phyloP scores from a whole-genome alignment of 2,888 invertebrate genomes.

The Cataglyphis rosenhaueri region DNA sequence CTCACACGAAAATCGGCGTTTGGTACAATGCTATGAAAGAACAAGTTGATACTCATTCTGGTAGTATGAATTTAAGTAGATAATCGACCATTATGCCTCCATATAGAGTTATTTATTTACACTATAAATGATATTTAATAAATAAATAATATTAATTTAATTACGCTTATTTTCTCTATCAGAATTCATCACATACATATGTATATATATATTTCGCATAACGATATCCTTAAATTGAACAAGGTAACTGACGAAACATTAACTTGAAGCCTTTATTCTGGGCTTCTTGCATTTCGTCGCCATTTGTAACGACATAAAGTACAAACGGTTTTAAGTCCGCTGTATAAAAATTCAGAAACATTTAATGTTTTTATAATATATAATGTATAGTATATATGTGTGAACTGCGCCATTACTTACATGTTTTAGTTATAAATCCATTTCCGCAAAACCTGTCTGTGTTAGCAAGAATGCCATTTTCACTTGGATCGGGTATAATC shows the following conservation, averaged over 20 bases:
- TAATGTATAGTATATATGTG: neutral
- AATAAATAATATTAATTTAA: neutral
- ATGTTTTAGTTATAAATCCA: conserved; percentile 89
- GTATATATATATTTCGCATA: neutral
- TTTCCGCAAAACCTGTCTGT: conserved; percentile 92
- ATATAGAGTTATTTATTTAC: conserved; percentile 41
- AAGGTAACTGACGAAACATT: conserved; percentile 89
- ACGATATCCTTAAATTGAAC: conserved; percentile 81
- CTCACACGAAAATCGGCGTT: conserved; percentile 90
- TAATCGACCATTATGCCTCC: neutral
- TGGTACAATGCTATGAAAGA: conserved; percentile 93
- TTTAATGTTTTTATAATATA: conserved; percentile 37
- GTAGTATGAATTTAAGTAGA: conserved; percentile 82
- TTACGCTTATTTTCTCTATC: neutral
- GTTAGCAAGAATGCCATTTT: conserved; percentile 79
- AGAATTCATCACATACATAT: neutral
- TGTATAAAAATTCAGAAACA: conserved; percentile 77
- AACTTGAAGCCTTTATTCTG: conserved; percentile 92
- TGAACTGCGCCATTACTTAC: conserved; percentile 85
- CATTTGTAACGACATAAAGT: conserved; percentile 90
- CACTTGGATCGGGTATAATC: conserved; percentile 90
- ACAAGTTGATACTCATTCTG: conserved; percentile 88
- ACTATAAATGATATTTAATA: conserved; percentile 49
- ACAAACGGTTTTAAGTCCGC: conserved; percentile 90
- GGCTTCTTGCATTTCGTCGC: conserved; percentile 88